phyloP scores from a whole-genome alignment of 2,797 vertebrate species.

The Chelmon rostratus region DNA sequence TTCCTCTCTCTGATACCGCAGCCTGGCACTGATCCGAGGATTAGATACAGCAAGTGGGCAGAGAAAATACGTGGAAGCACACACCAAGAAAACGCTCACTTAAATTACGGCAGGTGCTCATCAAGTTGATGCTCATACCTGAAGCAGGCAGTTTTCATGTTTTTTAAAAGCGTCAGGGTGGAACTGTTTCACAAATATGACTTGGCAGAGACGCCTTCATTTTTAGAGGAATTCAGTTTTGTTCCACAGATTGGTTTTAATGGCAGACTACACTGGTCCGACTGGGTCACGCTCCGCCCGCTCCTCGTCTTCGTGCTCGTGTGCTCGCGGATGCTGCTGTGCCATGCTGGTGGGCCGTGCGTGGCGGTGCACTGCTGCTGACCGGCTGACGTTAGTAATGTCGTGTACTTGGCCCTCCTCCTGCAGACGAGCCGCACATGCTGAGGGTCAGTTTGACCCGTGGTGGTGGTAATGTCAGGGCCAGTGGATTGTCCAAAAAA shows the following conservation, averaged over 20 bases:
- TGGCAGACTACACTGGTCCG: slow-evolving; percentile 17
- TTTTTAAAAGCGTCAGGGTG: slow-evolving; percentile 8
- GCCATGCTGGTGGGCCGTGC: slow-evolving; percentile 53
- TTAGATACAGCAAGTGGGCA: slow-evolving; percentile 52
- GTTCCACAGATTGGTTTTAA: slow-evolving; percentile 4
- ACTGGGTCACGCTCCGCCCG: slow-evolving; percentile 36
- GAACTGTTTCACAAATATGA: slow-evolving; percentile 13
- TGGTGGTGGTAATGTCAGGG: slow-evolving; percentile 21
- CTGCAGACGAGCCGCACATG: slow-evolving; percentile 46
- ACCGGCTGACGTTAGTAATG: slow-evolving; percentile 68
- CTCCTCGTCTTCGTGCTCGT: slow-evolving; percentile 8
- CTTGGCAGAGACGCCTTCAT: neutral
- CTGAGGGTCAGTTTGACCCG: slow-evolving; percentile 74
- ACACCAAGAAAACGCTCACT: slow-evolving; percentile 30
- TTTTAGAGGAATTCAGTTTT: slow-evolving; percentile 7
- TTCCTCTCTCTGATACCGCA: slow-evolving; percentile 48
- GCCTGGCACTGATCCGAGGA: slow-evolving; percentile 59
- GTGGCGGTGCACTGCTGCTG: slow-evolving; percentile 48
- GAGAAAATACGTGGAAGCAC: slow-evolving; percentile 21
- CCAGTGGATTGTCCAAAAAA: slow-evolving; percentile 18
- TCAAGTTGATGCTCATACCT: slow-evolving; percentile 42
- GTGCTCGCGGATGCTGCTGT: slow-evolving; percentile 35
- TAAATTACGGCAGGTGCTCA: slow-evolving; percentile 16
- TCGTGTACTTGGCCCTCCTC: slow-evolving; percentile 62
- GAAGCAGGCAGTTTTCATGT: slow-evolving; percentile 34